Conservation (phyloP, 2,888 invertebrate genomes). For the Rotaria sp. region DNA sequence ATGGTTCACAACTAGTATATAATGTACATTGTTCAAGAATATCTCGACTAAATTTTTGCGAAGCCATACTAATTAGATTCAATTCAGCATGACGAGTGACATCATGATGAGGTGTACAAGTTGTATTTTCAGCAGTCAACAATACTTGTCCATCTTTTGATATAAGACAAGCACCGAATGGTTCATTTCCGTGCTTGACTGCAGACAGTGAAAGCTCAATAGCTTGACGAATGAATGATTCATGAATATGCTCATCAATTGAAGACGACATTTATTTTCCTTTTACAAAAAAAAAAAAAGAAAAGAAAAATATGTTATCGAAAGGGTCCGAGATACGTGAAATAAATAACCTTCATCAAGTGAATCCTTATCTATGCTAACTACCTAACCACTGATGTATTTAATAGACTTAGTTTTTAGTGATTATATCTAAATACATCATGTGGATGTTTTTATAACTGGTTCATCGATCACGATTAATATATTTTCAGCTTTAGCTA, state of each 20-base stretch:
- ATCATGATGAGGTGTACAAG: not conserved
- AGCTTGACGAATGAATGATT: not conserved
- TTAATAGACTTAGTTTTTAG: too few relatives aligned
- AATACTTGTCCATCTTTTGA: slow-evolving; percentile 23
- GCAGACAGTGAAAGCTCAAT: not conserved
- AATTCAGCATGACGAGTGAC: slow-evolving; percentile 17
- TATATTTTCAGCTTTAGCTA: too few relatives aligned
- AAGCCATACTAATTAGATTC: slow-evolving; percentile 5
- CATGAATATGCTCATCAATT: not conserved
- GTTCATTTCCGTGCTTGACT: not conserved
- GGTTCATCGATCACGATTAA: too few relatives aligned
- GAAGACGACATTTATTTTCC: not conserved
- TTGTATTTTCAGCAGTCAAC: slow-evolving; percentile 3
- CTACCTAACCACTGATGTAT: too few relatives aligned
- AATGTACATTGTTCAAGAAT: not conserved
- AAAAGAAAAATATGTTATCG: too few relatives aligned
- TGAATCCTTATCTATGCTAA: too few relatives aligned
- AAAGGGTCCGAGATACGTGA: too few relatives aligned
- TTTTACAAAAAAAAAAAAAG: not conserved
- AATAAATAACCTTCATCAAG: too few relatives aligned
- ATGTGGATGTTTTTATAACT: too few relatives aligned
- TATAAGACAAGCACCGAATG: slow-evolving; percentile 7
- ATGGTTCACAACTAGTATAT: slow-evolving; percentile 25
- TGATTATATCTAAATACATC: too few relatives aligned
- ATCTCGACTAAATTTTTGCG: not conserved